Conservation (phyloP, 2,888 invertebrate species). For the Drosophila differens region DNA sequence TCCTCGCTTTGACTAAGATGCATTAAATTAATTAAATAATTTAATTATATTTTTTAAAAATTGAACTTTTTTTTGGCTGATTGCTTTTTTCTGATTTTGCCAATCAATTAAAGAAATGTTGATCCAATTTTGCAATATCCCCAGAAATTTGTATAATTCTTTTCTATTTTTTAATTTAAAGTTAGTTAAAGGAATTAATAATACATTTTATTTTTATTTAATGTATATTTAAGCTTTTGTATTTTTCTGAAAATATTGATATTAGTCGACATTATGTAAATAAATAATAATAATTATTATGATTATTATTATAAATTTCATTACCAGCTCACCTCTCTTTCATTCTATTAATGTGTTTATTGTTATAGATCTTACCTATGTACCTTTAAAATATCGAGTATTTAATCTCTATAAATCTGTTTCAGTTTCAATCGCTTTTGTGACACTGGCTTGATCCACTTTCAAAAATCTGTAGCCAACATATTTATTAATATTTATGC, state of each 20-base stretch:
- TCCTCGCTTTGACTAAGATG: background rate
- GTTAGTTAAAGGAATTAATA: background rate
- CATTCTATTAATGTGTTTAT: background rate
- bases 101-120: background rate
- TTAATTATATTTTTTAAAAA: background rate
- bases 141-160: too few species aligned
- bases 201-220: background rate
- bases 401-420: background rate
- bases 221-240: background rate
- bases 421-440: background rate
- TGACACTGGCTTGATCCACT: constrained; percentile 13
- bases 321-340: background rate
- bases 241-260: background rate
- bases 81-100: background rate
- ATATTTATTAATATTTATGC: constrained; percentile 33
- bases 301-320: background rate
- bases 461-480: constrained; percentile 11
- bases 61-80: background rate
- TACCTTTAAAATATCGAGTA: background rate
- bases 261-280: background rate
- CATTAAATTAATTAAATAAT: background rate
- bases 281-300: background rate
- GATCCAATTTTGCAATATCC: background rate
- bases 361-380: background rate
- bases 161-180: background rate